Base-by-base conservation (phyloP, 1,140 invertebrate genomes). In the Brachionus manjavacas region DNA sequence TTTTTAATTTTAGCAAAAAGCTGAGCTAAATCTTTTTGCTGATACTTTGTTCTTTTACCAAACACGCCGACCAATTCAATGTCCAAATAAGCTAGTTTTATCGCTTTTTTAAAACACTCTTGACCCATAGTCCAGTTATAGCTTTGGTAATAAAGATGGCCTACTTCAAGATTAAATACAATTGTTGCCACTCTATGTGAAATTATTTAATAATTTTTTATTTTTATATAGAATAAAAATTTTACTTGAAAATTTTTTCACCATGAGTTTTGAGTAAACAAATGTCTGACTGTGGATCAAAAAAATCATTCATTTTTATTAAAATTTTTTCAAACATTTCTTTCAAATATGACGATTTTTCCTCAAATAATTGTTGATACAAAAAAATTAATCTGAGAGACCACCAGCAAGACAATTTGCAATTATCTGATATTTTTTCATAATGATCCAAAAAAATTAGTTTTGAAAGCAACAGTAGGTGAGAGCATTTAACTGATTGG, bases 11-110 rank as follows among this genome's bases (percentile, higher is more conserved):
- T 91, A 0, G 97, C 87, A 20, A 93, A 92, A 43, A 98, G 89
- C 87, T 97, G 96, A 0, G 96, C 92, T 25, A 95, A 89, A 52
- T 93, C 91, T 76, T 93, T 92, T 86, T 93, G 90, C 89, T 99
- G 96, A 88, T 92, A 96, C 87, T 93, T 94, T 16, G 96, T 98
- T 84, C 96, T 91, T 88, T 95, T 95, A 8, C 96, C 96, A 68
- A 97, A 88, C n/a, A 81, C 85, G 91, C 92, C 93, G 88, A 91
- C 91, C 11, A 94, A 89, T 86, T 93, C 90, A 31, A 95, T 89
- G 66, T 92, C 91, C 66, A 96, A 87, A 60, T 92, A 91, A 31
- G 93, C 89, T 28, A 92, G 85, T 16, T 91, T 88, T 86, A 91
- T 90, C 0, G 93, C 93, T 83, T 89, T 89, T 23, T 92, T 88